Conservation (phyloP, 2,888 invertebrate genomes). For the Torymus tubicola region DNA sequence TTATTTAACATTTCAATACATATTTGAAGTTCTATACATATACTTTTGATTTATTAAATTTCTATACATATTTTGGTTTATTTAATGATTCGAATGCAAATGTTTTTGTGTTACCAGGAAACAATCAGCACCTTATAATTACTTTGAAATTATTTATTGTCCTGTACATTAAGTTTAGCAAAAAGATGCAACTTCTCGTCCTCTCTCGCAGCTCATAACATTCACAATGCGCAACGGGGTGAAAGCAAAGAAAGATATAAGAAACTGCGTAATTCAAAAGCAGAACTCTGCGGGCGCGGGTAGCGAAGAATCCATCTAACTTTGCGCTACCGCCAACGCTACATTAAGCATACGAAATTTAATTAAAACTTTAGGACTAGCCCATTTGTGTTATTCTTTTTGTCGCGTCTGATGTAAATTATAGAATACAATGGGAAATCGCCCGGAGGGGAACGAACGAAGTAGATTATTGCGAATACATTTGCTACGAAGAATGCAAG, state of each 20-base stretch:
- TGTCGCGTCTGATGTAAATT: constrained; percentile 14
- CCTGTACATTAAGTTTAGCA: background rate
- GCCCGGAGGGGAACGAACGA: constrained; percentile 15
- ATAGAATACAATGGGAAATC: background rate
- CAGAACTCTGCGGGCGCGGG: background rate
- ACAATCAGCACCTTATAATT: too few relatives aligned
- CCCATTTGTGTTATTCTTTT: constrained; percentile 35
- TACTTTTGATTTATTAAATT: too few relatives aligned
- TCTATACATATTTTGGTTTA: too few relatives aligned
- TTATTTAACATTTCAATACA: too few relatives aligned
- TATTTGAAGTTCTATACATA: too few relatives aligned
- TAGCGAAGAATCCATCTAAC: constrained; percentile 36
- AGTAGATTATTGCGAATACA: background rate
- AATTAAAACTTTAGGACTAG: constrained; percentile 48
- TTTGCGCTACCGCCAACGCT: constrained; percentile 17
- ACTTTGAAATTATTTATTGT: background rate
- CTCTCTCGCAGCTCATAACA: constrained; percentile 23
- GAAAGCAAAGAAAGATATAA: background rate
- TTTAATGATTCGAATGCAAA: too few relatives aligned
- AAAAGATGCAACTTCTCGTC: background rate
- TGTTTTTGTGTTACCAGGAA: too few relatives aligned
- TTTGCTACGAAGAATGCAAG: constrained; percentile 18
- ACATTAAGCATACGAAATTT: constrained; percentile 53
- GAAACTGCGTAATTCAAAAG: constrained; percentile 46
- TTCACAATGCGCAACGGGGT: constrained; percentile 18